Evolutionary conservation across 1,140 invertebrate species (phyloP).

Genomic region (Littorina saxatilis): DNA sequence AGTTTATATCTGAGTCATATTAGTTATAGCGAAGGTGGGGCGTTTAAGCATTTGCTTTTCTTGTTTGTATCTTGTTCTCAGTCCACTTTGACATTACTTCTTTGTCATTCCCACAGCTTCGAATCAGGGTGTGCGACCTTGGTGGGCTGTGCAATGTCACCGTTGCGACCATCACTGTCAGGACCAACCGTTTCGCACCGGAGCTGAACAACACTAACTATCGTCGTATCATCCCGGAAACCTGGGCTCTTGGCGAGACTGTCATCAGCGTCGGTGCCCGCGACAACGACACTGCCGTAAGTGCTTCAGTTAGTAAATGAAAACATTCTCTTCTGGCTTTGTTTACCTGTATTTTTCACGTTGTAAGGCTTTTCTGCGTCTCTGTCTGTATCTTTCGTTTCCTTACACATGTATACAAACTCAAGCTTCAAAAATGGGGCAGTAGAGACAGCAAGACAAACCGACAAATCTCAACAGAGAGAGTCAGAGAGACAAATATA

Average conservation of each 20-base stretch:
- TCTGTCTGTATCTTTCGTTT: neutral
- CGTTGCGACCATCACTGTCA: slow-evolving; percentile 88
- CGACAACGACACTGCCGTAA: slow-evolving; percentile 55
- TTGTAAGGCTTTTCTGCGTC: neutral
- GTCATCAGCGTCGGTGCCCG: slow-evolving; percentile 80
- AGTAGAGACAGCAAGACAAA: too few relatives aligned
- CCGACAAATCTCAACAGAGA: too few relatives aligned
- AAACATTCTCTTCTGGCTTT: too few relatives aligned
- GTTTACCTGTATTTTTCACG: too few relatives aligned
- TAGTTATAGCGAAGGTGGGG: too few relatives aligned
- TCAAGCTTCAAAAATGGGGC: too few relatives aligned
- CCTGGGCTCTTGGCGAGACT: slow-evolving; percentile 77
- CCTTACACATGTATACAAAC: too few relatives aligned
- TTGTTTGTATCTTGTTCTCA: too few relatives aligned
- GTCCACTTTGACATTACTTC: neutral
- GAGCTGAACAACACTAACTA: slow-evolving; percentile 46
- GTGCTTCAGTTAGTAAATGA: neutral
- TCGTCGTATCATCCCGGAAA: slow-evolving; percentile 76
- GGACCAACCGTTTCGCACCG: slow-evolving; percentile 55
- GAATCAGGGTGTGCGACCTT: slow-evolving; percentile 83
- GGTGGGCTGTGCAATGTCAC: slow-evolving; percentile 90
- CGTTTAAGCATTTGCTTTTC: too few relatives aligned
- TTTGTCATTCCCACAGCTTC: slow-evolving; percentile 47
- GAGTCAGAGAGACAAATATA: too few relatives aligned
- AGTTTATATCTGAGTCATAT: too few relatives aligned